phyloP scores from a whole-genome alignment of 2,888 invertebrate species.

The Tipula helvola region DNA sequence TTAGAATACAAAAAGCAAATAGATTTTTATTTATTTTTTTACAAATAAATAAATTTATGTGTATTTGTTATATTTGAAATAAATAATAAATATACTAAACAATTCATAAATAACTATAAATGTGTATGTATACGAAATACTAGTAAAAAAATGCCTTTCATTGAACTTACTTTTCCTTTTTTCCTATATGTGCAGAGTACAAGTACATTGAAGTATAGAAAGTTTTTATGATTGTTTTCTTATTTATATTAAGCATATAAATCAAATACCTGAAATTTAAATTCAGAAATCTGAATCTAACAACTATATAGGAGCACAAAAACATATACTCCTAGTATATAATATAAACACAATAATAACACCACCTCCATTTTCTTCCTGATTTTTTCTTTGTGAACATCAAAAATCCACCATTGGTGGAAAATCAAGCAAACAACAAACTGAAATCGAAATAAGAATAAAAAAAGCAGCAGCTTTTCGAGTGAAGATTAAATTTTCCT shows the following conservation, averaged over 20 bases:
- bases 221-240: neutral
- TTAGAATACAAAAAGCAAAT: neutral
- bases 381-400: neutral
- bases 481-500: neutral
- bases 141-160: neutral
- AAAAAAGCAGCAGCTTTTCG: neutral
- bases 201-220: neutral
- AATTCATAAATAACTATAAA: neutral
- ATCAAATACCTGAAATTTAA: neutral
- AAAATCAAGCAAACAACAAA: neutral
- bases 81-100: neutral
- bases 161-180: neutral
- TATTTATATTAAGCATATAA: neutral
- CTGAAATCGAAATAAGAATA: neutral
- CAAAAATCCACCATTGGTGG: neutral
- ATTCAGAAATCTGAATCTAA: neutral
- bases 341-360: neutral
- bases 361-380: neutral
- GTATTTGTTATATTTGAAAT: neutral
- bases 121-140: neutral
- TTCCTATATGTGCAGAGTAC: neutral
- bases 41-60: neutral
- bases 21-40: neutral
- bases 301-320: neutral
- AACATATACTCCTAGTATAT: neutral